phyloP scores from a whole-genome alignment of 2,888 invertebrate genomes.

The Himalopsyche japonica region DNA sequence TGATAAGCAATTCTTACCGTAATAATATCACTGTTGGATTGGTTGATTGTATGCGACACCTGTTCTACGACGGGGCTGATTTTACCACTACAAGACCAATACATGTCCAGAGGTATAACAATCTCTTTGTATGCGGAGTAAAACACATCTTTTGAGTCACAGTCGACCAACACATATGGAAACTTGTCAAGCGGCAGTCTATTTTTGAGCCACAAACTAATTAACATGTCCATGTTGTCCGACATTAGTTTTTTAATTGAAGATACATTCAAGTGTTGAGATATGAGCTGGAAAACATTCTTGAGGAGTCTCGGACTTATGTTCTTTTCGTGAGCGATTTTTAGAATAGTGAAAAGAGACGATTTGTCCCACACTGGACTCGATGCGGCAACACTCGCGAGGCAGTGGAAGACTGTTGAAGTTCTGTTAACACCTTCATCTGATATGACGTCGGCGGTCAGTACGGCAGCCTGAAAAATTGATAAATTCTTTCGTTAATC shows the following conservation, averaged over 20 bases:
- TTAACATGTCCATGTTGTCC: slow-evolving; percentile 54
- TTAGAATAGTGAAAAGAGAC: slow-evolving; percentile 59
- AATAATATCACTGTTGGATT: background rate
- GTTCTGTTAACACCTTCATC: slow-evolving; percentile 65
- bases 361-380: slow-evolving; percentile 58
- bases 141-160: slow-evolving; percentile 48
- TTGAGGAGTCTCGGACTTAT: slow-evolving; percentile 51
- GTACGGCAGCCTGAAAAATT: slow-evolving; percentile 50
- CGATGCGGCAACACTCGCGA: slow-evolving; percentile 57
- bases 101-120: slow-evolving; percentile 53
- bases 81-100: slow-evolving; percentile 45
- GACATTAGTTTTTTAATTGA: slow-evolving; percentile 44
- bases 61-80: background rate
- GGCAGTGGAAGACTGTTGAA: slow-evolving; percentile 61
- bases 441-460: slow-evolving; percentile 51
- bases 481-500: background rate
- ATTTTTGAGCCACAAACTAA: slow-evolving; percentile 56
- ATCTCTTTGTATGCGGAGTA: slow-evolving; percentile 54
- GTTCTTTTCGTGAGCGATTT: slow-evolving; percentile 58
- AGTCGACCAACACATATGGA: slow-evolving; percentile 53
- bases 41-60: background rate
- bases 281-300: slow-evolving; percentile 53
- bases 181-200: slow-evolving; percentile 50
- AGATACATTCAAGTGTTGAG: slow-evolving; percentile 19
- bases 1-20: background rate